These are phyloP conservation scores for Heterohyrax brucei DNA, from an alignment of 2,797 vertebrate genomes.

Conservation along the genomic window DNA sequence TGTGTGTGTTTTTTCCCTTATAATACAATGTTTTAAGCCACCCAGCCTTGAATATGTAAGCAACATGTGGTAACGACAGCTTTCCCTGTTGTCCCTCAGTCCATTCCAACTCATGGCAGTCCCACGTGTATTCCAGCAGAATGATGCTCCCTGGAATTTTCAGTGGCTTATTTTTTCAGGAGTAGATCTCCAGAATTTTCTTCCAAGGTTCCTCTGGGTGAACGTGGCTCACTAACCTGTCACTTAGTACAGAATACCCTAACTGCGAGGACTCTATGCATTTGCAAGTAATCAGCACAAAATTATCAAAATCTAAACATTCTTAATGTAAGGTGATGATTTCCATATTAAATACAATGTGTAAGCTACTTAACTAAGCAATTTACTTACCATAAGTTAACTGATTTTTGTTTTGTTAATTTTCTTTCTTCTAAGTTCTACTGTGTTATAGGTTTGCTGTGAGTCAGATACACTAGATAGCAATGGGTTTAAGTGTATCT, in stretches of 20 bases:
- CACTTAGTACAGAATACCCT: no score
- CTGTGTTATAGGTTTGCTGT: no score
- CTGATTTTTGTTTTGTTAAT: slow-evolving; percentile 28
- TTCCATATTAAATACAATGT: slow-evolving; percentile 26
- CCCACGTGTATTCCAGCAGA: no score
- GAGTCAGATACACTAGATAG: no score
- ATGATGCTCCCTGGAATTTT: no score
- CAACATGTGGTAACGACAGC: neutral
- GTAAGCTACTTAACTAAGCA: slow-evolving; percentile 12
- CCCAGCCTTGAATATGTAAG: neutral
- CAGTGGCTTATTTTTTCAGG: no score
- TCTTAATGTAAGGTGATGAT: neutral
- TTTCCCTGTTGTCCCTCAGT: no score
- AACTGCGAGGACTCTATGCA: neutral
- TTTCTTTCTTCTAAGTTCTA: slow-evolving; percentile 5
- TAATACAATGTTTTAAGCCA: neutral
- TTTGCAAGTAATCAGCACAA: neutral
- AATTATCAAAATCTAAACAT: neutral
- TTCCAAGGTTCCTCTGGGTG: no score
- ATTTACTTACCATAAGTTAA: neutral
- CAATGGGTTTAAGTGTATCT: neutral
- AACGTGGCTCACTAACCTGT: no score
- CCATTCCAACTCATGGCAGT: no score
- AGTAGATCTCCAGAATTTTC: no score
- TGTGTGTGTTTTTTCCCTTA: neutral